These are phyloP conservation scores for Cheilosia impressa DNA, from an alignment of 2,888 invertebrate species.

Conservation along the genomic window DNA sequence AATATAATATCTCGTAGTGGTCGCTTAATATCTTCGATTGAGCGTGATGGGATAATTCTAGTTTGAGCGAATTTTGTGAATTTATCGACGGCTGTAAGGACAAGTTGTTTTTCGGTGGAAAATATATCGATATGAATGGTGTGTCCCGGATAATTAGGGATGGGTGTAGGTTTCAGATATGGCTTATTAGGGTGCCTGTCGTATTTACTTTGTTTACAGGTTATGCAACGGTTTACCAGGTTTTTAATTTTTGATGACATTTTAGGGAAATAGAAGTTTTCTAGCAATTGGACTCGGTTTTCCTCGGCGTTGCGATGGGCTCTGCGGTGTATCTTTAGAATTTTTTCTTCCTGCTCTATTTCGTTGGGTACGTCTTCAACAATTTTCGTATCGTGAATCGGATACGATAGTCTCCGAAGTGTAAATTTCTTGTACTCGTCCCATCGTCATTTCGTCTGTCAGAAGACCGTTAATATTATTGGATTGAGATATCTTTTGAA, in stretches of 20 bases:
- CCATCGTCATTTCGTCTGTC: slow-evolving; percentile 33
- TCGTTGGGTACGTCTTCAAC: slow-evolving; percentile 49
- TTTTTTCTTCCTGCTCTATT: slow-evolving; percentile 42
- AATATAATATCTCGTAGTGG: too few relatives aligned
- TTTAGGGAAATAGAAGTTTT: background rate
- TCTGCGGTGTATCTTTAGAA: slow-evolving; percentile 18
- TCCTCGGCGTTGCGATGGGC: slow-evolving; percentile 28
- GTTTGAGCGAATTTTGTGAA: too few relatives aligned
- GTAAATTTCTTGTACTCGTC: slow-evolving; percentile 56
- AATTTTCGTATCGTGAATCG: slow-evolving; percentile 20
- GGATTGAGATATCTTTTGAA: slow-evolving; percentile 46
- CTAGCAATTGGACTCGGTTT: too few relatives aligned
- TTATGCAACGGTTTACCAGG: slow-evolving; percentile 16
- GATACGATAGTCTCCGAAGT: slow-evolving; percentile 44
- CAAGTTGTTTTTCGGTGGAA: slow-evolving; percentile 31
- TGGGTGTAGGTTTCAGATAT: slow-evolving; percentile 45
- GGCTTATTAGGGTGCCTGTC: slow-evolving; percentile 50
- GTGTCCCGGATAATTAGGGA: slow-evolving; percentile 50
- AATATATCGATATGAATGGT: slow-evolving; percentile 51
- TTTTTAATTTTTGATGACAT: slow-evolving; percentile 14
- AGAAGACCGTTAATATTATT: slow-evolving; percentile 46
- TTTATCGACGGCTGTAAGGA: too few relatives aligned
- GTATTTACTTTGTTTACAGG: slow-evolving; percentile 39
- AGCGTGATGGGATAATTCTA: too few relatives aligned
- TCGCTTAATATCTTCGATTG: too few relatives aligned